phyloP scores from a whole-genome alignment of 2,888 invertebrate genomes.

The Caenorhabditis angaria region DNA sequence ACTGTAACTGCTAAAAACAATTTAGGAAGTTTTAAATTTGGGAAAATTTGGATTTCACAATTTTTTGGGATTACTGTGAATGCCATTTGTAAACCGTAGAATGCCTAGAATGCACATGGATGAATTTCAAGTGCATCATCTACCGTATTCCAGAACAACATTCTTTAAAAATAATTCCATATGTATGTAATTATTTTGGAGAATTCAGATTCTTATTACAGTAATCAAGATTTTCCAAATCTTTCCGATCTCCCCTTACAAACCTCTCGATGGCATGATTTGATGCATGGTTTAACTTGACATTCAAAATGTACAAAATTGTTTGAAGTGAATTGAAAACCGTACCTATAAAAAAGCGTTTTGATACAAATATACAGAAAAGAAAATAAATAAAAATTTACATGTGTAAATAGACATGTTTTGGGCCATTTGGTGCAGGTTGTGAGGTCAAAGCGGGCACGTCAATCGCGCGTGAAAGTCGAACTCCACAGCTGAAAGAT shows the following conservation, averaged over 20 bases:
- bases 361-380: not conserved
- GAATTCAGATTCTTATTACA: no score
- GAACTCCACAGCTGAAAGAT: constrained; percentile 62
- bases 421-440: constrained; percentile 59
- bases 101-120: no score
- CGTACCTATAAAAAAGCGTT: constrained; percentile 49
- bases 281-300: constrained; percentile 64
- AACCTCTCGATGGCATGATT: constrained; percentile 62
- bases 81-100: no score
- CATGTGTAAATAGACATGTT: constrained; percentile 71
- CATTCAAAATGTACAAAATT: constrained; percentile 69
- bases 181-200: no score
- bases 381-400: constrained; percentile 18
- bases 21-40: no score
- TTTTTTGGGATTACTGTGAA: no score
- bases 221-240: no score
- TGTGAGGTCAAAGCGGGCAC: constrained; percentile 62
- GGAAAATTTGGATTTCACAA: no score
- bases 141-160: no score
- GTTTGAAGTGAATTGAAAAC: constrained; percentile 67
- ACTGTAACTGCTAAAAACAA: no score
- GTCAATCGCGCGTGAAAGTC: constrained; percentile 68
- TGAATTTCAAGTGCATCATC: no score
- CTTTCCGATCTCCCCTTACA: constrained; percentile 4
- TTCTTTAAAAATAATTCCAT: no score